Evolutionary conservation across 2,797 vertebrate genomes (phyloP), one percentile per base, ranked within the genome.

Genomic region (Odontamblyopus lacepedii): DNA sequence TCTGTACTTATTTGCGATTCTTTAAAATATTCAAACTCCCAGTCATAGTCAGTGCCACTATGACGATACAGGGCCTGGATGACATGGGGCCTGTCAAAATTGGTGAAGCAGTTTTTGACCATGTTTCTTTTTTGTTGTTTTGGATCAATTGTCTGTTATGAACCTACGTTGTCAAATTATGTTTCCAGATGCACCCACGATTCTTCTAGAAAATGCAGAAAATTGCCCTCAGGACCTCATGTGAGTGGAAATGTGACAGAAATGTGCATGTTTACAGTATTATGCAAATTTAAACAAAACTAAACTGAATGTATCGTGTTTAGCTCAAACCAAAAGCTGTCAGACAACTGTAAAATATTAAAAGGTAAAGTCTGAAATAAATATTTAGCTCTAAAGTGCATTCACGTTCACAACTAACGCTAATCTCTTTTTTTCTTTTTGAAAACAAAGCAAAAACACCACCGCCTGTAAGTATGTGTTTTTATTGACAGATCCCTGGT

Each of bases 111-210:
- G 8, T 38, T 7, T 35, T 35, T 35, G 35, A 35, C 6, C 35
- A 35, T 35, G 35, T 35, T 35, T 35, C 35, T 35, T 1, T 38
- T 38, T 38, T 38, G 35, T 38, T 38, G 35, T 38, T 38, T 38
- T 38, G 35, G 35, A 48, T 48, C 12, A 15, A 1, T 15, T 48
- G 15, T 15, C 12, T 15, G 15, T 48, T 48, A 44, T 44, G 13
- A 41, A 44, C 32, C 32, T 35, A 35, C 11, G 13, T 30, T 12
- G 3, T 67, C 51, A 8, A 13, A 44, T 4, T 53, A 2, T 32
- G n/a, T 83, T 29, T 81, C 18, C 77, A 92, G 91, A 88, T 66
- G 29, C 63, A 29, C 84, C 91, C 12, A 15, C 26, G 0, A 63
- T 60, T 70, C 16, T 57, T 18, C n/a, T 27, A 41, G 80, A 81